phyloP scores from a whole-genome alignment of 2,888 invertebrate genomes.

The Aspidapion aeneum region DNA sequence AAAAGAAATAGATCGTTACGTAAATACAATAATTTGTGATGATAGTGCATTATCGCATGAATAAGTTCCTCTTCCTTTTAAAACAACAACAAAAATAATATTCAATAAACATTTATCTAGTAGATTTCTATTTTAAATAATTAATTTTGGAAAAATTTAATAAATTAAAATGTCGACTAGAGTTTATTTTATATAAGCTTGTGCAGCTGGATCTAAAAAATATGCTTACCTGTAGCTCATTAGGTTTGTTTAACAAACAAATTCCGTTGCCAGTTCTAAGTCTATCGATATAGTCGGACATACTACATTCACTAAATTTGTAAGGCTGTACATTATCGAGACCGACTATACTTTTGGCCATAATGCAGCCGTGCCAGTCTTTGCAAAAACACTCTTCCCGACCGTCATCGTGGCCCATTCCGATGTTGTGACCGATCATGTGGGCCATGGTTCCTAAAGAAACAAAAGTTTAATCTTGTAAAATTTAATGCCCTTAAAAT shows the following conservation, averaged over 20 bases:
- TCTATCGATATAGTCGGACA: conserved; percentile 84
- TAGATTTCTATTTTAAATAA: too few species aligned
- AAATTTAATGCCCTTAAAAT: neutral
- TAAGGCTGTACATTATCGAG: conserved; percentile 92
- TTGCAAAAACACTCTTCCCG: conserved; percentile 82
- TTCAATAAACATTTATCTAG: too few species aligned
- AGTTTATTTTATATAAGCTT: too few species aligned
- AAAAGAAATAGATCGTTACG: too few species aligned
- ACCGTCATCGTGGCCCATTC: conserved; percentile 93
- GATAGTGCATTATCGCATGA: too few species aligned
- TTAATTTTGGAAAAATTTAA: too few species aligned
- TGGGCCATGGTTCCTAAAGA: conserved; percentile 84
- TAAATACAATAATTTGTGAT: too few species aligned
- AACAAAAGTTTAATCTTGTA: neutral
- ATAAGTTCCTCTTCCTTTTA: too few species aligned
- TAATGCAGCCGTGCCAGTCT: conserved; percentile 96
- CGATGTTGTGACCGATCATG: conserved; percentile 97
- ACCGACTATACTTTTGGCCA: conserved; percentile 90
- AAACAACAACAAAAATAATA: too few species aligned
- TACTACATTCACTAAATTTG: conserved; percentile 95
- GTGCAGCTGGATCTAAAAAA: neutral
- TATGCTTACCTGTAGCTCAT: conserved; percentile 57
- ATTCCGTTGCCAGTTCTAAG: conserved; percentile 83
- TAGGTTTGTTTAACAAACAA: conserved; percentile 92
- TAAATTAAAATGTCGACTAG: too few species aligned